Percentiles rank a stretch among this genome's conserved stretches.
phyloP scores from a whole-genome alignment of 1,140 invertebrate species.

The Frieseomelitta varia region DNA sequence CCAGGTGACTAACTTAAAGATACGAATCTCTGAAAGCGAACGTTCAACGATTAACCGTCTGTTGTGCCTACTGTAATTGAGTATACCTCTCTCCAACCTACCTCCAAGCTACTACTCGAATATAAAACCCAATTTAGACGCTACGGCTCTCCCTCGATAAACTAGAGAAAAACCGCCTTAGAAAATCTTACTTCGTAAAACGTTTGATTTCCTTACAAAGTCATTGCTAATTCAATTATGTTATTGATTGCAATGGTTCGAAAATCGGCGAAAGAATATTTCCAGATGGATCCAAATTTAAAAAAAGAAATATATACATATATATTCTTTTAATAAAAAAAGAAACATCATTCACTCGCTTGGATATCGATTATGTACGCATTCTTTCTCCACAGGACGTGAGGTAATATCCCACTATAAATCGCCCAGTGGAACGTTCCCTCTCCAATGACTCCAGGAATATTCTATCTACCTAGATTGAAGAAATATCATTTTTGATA shows the following conservation, averaged over 20 bases:
- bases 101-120: not conserved
- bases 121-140: not conserved
- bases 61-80: not conserved
- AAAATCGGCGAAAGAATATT: too few species aligned
- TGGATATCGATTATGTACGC: too few species aligned
- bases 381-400: not conserved
- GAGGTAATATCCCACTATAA: not conserved
- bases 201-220: not conserved
- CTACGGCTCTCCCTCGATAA: not conserved
- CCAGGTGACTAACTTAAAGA: slow-evolving; percentile 38
- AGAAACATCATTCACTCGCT: too few species aligned
- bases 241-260: too few species aligned
- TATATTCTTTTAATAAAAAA: too few species aligned
- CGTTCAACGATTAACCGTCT: slow-evolving; percentile 1
- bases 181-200: not conserved
- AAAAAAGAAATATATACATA: too few species aligned
- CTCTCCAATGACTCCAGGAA: not conserved
- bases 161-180: not conserved
- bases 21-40: slow-evolving; percentile 22
- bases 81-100: not conserved
- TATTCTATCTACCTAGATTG: not conserved
- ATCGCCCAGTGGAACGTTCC: not conserved
- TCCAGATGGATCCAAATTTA: too few species aligned
- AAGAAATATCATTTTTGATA: not conserved
- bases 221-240: too few species aligned